A percentile compares a stretch with the other conserved stretches of the same genome.
Conservation (phyloP, 2,888 invertebrate species). For the Brachyptera putata region DNA sequence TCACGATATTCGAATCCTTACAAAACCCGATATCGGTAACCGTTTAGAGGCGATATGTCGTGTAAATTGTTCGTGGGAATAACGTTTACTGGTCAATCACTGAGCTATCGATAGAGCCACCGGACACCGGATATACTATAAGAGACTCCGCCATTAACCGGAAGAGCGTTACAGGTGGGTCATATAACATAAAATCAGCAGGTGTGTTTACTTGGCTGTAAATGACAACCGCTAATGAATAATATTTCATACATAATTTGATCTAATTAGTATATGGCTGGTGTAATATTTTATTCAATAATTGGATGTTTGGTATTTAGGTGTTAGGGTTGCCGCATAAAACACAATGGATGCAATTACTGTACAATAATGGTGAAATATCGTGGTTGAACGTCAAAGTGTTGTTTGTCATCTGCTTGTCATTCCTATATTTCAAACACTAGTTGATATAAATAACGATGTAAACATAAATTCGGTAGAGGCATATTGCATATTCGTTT, state of each 20-base stretch:
- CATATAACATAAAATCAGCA: neutral
- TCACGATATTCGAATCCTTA: neutral
- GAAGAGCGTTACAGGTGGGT: neutral
- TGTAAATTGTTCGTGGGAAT: neutral
- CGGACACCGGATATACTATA: neutral
- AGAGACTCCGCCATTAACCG: neutral
- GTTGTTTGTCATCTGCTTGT: too few relatives aligned
- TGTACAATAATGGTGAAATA: too few relatives aligned
- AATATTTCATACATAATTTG: neutral
- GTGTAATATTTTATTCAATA: neutral
- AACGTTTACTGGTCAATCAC: constrained; percentile 7
- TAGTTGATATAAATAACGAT: too few relatives aligned
- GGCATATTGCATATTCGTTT: too few relatives aligned
- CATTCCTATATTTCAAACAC: too few relatives aligned
- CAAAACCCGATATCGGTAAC: neutral
- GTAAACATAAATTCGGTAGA: too few relatives aligned
- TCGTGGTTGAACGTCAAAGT: too few relatives aligned
- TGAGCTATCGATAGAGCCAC: neutral
- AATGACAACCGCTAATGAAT: neutral
- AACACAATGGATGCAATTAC: too few relatives aligned
- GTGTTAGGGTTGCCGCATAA: too few relatives aligned
- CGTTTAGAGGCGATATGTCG: neutral
- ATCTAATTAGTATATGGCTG: neutral
- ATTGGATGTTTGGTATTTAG: too few relatives aligned
- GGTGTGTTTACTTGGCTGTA: neutral